These are phyloP conservation scores for Thalassoma bifasciatum DNA, from an alignment of 2,113 vertebrate species.

Conservation along the genomic window DNA sequence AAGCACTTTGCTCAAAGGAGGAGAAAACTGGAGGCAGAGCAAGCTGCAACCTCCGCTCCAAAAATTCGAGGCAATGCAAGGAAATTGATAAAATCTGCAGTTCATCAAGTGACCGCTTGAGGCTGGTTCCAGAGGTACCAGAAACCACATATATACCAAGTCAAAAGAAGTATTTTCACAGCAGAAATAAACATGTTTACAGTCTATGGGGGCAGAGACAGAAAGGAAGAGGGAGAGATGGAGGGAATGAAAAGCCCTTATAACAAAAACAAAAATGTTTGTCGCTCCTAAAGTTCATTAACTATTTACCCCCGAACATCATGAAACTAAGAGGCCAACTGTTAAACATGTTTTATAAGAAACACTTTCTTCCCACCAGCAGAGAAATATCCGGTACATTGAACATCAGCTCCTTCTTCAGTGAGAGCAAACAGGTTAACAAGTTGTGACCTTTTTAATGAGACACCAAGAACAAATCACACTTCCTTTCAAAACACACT, in stretches of 20 bases:
- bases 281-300: constrained; percentile 45
- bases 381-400: constrained; percentile 19
- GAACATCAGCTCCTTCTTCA: constrained; percentile 15
- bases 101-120: too few species aligned
- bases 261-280: constrained; percentile 60
- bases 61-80: too few species aligned
- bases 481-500: too few species aligned
- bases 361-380: constrained; percentile 24
- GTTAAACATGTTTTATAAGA: constrained; percentile 29
- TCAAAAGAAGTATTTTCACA: too few species aligned
- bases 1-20: constrained; percentile 27
- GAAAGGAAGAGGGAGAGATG: neutral
- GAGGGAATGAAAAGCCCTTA: constrained; percentile 35
- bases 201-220: constrained; percentile 26
- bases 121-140: too few species aligned
- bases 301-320: constrained; percentile 59
- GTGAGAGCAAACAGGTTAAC: neutral
- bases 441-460: neutral
- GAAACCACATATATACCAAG: too few species aligned
- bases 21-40: constrained; percentile 50
- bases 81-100: too few species aligned
- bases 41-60: too few species aligned
- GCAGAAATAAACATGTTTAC: too few species aligned
- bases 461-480: neutral
- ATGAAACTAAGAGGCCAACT: constrained; percentile 39